phyloP scores from a whole-genome alignment of 2,113 vertebrate genomes.

The Acinonyx jubatus region DNA sequence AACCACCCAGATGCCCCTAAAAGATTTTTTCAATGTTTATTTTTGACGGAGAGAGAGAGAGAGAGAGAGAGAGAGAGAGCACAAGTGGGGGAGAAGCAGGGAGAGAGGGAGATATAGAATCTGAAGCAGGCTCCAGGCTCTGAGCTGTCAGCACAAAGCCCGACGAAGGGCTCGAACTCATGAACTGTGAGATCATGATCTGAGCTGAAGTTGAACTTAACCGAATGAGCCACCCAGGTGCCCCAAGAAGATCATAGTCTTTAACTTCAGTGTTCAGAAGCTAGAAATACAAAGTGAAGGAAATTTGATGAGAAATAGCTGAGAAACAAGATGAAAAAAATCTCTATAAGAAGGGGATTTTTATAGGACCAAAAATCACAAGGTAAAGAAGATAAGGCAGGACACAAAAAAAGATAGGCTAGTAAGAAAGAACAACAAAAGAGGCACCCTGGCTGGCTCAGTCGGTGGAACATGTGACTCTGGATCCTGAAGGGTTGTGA shows the following conservation, averaged over 20 bases:
- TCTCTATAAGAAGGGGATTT: conserved; percentile 62
- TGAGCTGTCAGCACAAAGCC: no score
- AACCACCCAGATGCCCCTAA: no score
- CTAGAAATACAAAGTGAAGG: conserved; percentile 55
- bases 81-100: no score
- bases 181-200: no score
- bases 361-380: conserved; percentile 40
- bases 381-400: neutral
- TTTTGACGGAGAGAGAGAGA: no score
- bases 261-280: neutral
- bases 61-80: no score
- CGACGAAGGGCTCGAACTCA: no score
- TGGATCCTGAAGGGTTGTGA: neutral
- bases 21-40: no score
- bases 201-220: no score
- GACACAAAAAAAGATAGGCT: neutral
- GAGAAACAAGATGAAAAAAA: conserved; percentile 60
- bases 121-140: no score
- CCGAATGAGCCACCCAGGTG: neutral
- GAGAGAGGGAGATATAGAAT: no score
- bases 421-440: neutral
- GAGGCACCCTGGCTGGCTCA: neutral
- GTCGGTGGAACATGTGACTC: neutral
- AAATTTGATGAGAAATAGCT: conserved; percentile 45
- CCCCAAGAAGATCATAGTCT: neutral